Evolutionary conservation across 1,140 invertebrate genomes (phyloP).

Genomic region (Cherax destructor): DNA sequence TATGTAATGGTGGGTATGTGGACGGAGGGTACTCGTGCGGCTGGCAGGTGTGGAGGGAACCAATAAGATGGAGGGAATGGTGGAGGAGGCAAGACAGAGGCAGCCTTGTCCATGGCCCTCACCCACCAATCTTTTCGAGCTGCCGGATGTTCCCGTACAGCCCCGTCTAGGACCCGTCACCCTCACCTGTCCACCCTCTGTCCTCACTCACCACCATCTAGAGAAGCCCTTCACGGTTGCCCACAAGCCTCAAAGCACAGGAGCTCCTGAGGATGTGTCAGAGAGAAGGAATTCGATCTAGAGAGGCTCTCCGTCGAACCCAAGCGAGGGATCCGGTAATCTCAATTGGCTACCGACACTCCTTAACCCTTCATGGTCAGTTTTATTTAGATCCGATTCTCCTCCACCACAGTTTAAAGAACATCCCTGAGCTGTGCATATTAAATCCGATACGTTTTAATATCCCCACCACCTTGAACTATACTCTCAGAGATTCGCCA

Average conservation of each 20-base stretch:
- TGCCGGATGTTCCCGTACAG: conserved; percentile 31
- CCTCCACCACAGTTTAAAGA: neutral
- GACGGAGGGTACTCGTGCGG: neutral
- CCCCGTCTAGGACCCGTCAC: neutral
- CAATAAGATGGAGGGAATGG: neutral
- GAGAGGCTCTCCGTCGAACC: neutral
- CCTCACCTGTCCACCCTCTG: too few relatives aligned
- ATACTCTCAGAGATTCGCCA: too few relatives aligned
- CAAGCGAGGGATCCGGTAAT: neutral
- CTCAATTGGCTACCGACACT: conserved; percentile 1
- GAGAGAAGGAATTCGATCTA: neutral
- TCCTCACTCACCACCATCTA: neutral
- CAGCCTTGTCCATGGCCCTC: conserved; percentile 21
- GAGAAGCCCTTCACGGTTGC: neutral
- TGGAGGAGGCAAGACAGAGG: neutral
- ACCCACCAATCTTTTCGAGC: neutral
- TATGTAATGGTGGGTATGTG: neutral
- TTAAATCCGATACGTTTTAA: too few relatives aligned
- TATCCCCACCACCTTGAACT: too few relatives aligned
- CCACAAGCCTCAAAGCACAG: neutral
- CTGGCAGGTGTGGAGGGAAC: conserved; percentile 13
- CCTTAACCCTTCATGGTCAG: neutral
- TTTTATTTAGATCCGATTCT: neutral
- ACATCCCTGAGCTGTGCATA: too few relatives aligned
- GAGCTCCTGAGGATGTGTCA: neutral